Conservation (phyloP, 2,113 vertebrate genomes). For the Formicarius rufipectus region DNA sequence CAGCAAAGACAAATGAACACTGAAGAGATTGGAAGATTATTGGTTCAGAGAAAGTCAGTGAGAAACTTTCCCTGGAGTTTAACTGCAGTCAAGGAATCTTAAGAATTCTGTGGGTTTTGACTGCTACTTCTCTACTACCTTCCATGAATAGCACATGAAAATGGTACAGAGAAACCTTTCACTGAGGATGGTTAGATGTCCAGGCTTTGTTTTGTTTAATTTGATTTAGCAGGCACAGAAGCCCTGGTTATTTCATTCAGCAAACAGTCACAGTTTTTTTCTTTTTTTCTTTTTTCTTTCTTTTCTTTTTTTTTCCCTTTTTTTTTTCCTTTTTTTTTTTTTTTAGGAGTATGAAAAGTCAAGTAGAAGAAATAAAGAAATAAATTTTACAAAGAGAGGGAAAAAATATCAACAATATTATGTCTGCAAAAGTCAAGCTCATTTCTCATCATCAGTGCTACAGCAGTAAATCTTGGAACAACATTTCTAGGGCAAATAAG, state of each 20-base stretch:
- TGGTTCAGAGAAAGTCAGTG: neutral
- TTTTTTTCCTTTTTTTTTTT: no score
- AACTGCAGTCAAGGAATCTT: neutral
- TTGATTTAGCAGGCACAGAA: neutral
- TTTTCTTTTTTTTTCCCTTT: no score
- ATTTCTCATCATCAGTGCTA: neutral
- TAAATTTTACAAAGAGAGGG: neutral
- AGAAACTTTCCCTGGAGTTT: neutral
- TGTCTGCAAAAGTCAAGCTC: neutral
- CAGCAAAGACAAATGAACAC: constrained; percentile 10
- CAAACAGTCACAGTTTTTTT: no score
- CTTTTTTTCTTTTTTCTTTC: no score
- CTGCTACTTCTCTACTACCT: neutral
- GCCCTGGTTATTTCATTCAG: neutral
- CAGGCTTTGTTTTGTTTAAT: neutral
- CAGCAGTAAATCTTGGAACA: neutral
- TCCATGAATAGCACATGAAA: neutral
- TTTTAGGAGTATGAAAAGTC: neutral
- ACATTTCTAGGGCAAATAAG: neutral
- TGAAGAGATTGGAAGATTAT: neutral
- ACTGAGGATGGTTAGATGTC: neutral
- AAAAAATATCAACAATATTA: neutral
- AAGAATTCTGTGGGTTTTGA: neutral
- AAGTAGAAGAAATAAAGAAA: neutral
- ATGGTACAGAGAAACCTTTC: neutral